Percentiles rank a stretch among this genome's conserved stretches.
Evolutionary conservation across 2,113 vertebrate genomes (phyloP).

Genomic region (Steatornis caripensis): DNA sequence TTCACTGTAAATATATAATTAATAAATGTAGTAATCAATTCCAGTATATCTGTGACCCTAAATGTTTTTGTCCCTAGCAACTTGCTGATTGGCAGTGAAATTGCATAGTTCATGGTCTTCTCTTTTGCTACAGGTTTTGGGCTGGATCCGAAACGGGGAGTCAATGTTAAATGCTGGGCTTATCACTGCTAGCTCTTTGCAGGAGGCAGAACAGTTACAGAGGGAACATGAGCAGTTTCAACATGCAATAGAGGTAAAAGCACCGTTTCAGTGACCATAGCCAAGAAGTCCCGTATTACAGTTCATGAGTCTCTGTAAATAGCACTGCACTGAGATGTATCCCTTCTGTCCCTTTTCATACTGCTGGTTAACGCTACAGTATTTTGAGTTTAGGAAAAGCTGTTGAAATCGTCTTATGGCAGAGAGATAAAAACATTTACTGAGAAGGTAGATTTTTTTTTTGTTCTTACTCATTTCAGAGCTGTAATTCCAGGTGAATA

Average conservation of each 20-base stretch:
- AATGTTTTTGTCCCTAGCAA: neutral
- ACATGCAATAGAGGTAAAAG: constrained; percentile 93
- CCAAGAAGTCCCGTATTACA: neutral
- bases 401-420: neutral
- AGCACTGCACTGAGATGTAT: neutral
- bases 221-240: constrained; percentile 98
- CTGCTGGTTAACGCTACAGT: neutral
- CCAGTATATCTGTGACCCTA: neutral
- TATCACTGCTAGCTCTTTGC: constrained; percentile 96
- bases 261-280: neutral
- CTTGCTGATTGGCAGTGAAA: neutral
- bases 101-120: neutral
- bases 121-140: constrained; percentile 84
- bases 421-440: neutral
- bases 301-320: neutral
- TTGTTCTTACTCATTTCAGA: neutral
- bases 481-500: neutral
- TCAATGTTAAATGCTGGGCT: constrained; percentile 97
- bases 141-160: constrained; percentile 98
- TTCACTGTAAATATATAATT: neutral
- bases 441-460: neutral
- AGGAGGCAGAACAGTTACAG: constrained; percentile 96
- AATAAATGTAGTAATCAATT: neutral
- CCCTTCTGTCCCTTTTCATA: neutral
- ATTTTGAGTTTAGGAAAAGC: neutral